phyloP scores from a whole-genome alignment of 2,888 invertebrate species.

The Dexiosoma caninum region DNA sequence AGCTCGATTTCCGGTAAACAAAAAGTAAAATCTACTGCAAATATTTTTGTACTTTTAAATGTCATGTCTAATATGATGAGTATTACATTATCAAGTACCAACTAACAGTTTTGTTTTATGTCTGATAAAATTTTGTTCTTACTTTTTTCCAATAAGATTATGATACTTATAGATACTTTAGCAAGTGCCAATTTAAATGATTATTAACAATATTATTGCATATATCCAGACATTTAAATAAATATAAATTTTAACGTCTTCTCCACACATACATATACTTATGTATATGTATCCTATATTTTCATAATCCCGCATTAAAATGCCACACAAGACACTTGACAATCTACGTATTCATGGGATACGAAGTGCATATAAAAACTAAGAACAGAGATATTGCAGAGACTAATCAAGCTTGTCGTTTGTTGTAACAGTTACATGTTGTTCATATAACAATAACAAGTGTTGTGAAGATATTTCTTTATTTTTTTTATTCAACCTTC shows the following conservation, averaged over 20 bases:
- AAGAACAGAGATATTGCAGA: slow-evolving; percentile 31
- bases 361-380: not conserved
- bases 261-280: no score
- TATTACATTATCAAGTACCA: no score
- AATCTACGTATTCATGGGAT: slow-evolving; percentile 26
- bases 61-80: no score
- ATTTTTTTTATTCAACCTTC: not conserved
- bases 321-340: slow-evolving; percentile 1
- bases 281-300: not conserved
- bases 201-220: slow-evolving; percentile 56
- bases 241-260: slow-evolving; percentile 22
- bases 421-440: slow-evolving; percentile 47
- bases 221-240: slow-evolving; percentile 40
- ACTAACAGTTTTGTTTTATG: no score
- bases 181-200: slow-evolving; percentile 60
- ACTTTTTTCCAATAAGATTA: slow-evolving; percentile 23
- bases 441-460: slow-evolving; percentile 55
- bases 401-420: slow-evolving; percentile 60
- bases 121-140: no score
- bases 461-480: slow-evolving; percentile 34
- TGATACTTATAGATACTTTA: slow-evolving; percentile 34
- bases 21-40: no score
- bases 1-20: no score
- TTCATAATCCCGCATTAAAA: not conserved
- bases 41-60: no score